A percentile compares a stretch with the other conserved stretches of the same genome.
phyloP scores from a whole-genome alignment of 1,140 invertebrate species.

The Bombus sylvicola region DNA sequence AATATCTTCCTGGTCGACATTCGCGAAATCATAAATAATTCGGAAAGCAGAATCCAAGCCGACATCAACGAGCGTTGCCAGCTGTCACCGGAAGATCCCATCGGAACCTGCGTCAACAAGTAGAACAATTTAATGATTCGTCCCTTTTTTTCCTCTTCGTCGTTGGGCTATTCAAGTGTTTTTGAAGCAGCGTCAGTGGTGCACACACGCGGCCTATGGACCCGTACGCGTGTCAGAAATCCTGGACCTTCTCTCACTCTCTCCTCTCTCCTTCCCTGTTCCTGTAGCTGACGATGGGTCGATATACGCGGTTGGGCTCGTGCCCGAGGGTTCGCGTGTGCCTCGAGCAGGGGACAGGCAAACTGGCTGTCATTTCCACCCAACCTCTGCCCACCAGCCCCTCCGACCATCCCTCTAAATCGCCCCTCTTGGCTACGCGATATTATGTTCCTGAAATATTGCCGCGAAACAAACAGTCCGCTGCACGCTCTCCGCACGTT shows the following conservation, averaged over 20 bases:
- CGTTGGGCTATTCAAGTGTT: not conserved
- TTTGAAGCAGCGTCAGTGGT: constrained; percentile 15
- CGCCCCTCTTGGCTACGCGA: constrained; percentile 17
- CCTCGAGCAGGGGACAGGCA: constrained; percentile 46
- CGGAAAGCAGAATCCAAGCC: too few species aligned
- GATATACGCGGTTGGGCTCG: constrained; percentile 47
- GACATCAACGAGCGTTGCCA: not conserved
- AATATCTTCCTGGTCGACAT: too few species aligned
- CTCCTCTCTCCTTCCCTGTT: not conserved
- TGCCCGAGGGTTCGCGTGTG: constrained; percentile 37
- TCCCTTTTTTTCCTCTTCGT: not conserved
- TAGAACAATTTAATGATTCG: constrained; percentile 38
- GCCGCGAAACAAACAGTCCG: constrained; percentile 50
- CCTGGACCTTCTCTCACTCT: constrained; percentile 11
- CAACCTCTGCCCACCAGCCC: constrained; percentile 24
- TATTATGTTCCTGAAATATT: constrained; percentile 59
- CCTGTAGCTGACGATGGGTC: constrained; percentile 38
- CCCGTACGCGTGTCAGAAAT: constrained; percentile 42
- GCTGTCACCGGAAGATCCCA: not conserved
- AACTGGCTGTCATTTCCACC: constrained; percentile 61
- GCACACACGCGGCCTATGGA: not conserved
- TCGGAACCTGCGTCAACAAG: constrained; percentile 8
- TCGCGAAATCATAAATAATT: not conserved
- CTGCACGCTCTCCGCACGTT: constrained; percentile 12
- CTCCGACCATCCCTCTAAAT: constrained; percentile 25